These are phyloP conservation scores for Drosophila sp. DNA, from an alignment of 1,140 invertebrate species.

Conservation along the genomic window DNA sequence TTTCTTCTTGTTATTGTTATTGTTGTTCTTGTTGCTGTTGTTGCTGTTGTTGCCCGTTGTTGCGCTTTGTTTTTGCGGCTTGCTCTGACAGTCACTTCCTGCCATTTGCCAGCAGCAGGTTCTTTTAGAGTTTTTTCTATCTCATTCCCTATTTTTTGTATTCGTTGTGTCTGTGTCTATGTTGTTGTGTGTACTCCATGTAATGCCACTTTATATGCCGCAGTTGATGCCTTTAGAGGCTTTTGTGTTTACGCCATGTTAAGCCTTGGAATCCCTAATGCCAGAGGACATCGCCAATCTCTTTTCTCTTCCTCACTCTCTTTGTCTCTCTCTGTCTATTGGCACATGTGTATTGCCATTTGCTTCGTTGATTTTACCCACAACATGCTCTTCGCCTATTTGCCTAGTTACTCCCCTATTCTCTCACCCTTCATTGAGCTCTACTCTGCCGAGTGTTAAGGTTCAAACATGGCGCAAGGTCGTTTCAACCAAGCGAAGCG, in stretches of 20 bases:
- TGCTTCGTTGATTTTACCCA: constrained; percentile 79
- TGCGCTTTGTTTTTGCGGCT: constrained; percentile 76
- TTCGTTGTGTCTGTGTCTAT: constrained; percentile 6
- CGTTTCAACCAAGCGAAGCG: constrained; percentile 74
- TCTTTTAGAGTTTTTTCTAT: constrained; percentile 42
- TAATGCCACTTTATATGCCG: constrained; percentile 83
- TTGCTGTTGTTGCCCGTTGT: constrained; percentile 21
- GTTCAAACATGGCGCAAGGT: constrained; percentile 80
- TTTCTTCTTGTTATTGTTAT: constrained; percentile 28
- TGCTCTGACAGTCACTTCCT: constrained; percentile 60
- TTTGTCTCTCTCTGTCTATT: constrained; percentile 30
- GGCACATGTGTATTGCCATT: constrained; percentile 80
- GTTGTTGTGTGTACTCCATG: constrained; percentile 61
- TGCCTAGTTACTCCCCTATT: constrained; percentile 65
- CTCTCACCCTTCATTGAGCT: background rate
- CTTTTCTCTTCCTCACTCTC: constrained; percentile 4
- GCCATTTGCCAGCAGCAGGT: constrained; percentile 66
- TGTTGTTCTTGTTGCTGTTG: background rate
- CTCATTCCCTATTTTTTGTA: constrained; percentile 7
- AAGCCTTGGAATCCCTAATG: constrained; percentile 81
- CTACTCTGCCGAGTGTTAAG: constrained; percentile 64
- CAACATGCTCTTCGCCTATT: constrained; percentile 74
- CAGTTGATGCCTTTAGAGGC: constrained; percentile 83
- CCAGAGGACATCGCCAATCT: constrained; percentile 60
- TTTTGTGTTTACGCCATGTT: constrained; percentile 83